Evolutionary conservation across 2,888 invertebrate genomes (phyloP).

Genomic region (Slavum lentiscoides): DNA sequence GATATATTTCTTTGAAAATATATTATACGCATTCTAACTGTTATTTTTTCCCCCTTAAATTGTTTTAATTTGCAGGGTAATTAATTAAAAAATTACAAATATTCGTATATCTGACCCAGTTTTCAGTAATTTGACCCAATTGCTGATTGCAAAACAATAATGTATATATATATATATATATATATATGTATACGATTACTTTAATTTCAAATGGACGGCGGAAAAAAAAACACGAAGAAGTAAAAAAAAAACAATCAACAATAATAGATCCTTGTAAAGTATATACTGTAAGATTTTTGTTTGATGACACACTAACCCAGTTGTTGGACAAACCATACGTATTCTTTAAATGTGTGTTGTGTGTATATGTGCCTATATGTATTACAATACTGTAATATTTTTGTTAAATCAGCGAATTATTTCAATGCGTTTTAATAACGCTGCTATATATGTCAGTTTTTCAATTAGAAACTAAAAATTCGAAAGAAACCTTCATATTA

Average conservation of each 20-base stretch:
- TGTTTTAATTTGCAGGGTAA: neutral
- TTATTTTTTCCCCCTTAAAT: neutral
- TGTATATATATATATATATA: neutral
- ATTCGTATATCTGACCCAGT: conserved; percentile 38
- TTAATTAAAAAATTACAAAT: conserved; percentile 23
- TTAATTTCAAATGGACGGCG: conserved; percentile 18
- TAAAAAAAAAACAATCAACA: conserved; percentile 41
- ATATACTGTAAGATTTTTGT: conserved; percentile 49
- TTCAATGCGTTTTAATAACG: conserved; percentile 24
- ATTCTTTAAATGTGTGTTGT: neutral
- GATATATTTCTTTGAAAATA: too few species aligned
- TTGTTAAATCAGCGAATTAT: conserved; percentile 40
- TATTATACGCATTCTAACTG: neutral
- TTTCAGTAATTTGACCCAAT: conserved; percentile 45
- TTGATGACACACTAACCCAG: conserved; percentile 46
- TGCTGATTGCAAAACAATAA: conserved; percentile 48
- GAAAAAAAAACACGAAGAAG: conserved; percentile 1
- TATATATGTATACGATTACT: conserved; percentile 21
- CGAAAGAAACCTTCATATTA: neutral
- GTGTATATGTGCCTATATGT: conserved; percentile 3
- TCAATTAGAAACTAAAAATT: conserved; percentile 8
- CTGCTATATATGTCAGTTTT: conserved; percentile 10
- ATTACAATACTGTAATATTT: conserved; percentile 25
- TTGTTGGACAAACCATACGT: conserved; percentile 34
- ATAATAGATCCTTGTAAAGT: conserved; percentile 48